Evolutionary conservation across 2,797 vertebrate species (phyloP).

Genomic region (Euthynnus affinis): DNA sequence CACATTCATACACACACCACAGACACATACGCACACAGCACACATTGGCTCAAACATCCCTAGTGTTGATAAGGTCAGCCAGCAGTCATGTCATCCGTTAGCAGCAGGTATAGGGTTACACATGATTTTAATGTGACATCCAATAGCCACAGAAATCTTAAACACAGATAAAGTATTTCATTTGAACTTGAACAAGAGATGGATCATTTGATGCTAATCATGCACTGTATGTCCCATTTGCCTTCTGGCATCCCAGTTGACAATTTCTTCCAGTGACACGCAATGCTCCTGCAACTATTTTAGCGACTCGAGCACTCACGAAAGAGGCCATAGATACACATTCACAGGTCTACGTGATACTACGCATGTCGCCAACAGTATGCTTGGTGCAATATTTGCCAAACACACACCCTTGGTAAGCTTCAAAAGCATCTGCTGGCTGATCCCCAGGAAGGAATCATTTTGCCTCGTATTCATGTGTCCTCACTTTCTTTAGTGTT

Average conservation of each 20-base stretch:
- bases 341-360: slow-evolving; percentile 35
- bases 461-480: slow-evolving; percentile 33
- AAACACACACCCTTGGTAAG: slow-evolving; percentile 64
- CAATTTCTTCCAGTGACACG: slow-evolving; percentile 54
- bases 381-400: slow-evolving; percentile 38
- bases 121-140: slow-evolving; percentile 66
- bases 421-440: slow-evolving; percentile 55
- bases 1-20: slow-evolving; percentile 37
- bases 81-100: slow-evolving; percentile 71
- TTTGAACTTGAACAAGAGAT: slow-evolving; percentile 72
- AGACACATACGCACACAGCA: slow-evolving; percentile 44
- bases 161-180: slow-evolving; percentile 76
- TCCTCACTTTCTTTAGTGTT: slow-evolving; percentile 26
- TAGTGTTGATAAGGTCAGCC: slow-evolving; percentile 74
- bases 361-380: slow-evolving; percentile 20
- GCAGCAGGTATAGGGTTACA: slow-evolving; percentile 74
- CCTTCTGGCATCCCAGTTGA: slow-evolving; percentile 49
- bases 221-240: slow-evolving; percentile 61
- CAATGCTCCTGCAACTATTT: slow-evolving; percentile 65
- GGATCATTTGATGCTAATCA: slow-evolving; percentile 68
- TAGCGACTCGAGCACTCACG: slow-evolving; percentile 23
- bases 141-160: slow-evolving; percentile 67
- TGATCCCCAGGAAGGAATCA: slow-evolving; percentile 25
- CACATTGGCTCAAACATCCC: slow-evolving; percentile 57
- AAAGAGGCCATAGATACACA: slow-evolving; percentile 4